Percentiles rank a stretch among this genome's conserved stretches.
These are phyloP conservation scores for Euura saliciscinereae DNA, from an alignment of 1,140 invertebrate species.

Conservation along the genomic window DNA sequence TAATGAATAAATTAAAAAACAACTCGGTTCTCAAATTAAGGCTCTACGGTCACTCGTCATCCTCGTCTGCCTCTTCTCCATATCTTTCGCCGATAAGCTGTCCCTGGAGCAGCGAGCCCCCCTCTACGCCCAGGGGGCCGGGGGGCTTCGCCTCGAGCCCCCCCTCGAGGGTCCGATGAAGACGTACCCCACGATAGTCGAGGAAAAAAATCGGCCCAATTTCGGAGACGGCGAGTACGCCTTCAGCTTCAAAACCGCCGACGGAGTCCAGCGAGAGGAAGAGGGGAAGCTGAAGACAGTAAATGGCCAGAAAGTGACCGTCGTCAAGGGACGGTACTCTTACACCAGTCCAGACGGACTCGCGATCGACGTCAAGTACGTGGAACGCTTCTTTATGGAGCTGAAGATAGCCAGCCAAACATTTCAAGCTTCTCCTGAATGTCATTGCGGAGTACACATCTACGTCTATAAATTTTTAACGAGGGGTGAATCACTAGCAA, in stretches of 20 bases:
- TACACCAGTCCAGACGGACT: conserved; percentile 56
- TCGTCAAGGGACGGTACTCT: conserved; percentile 47
- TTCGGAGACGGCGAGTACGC: conserved; percentile 26
- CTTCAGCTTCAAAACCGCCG: background rate
- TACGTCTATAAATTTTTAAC: too few relatives aligned
- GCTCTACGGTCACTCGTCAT: background rate
- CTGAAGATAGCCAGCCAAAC: too few relatives aligned
- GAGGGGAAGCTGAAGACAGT: conserved; percentile 46
- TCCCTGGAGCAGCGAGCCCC: conserved; percentile 50
- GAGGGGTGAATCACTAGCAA: too few relatives aligned
- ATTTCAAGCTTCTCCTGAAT: too few relatives aligned
- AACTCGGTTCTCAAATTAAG: background rate
- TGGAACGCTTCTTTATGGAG: background rate
- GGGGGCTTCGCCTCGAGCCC: conserved; percentile 40
- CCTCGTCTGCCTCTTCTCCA: background rate
- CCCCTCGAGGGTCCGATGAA: conserved; percentile 28
- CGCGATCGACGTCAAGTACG: conserved; percentile 53
- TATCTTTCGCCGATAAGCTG: conserved; percentile 38
- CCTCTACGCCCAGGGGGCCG: conserved; percentile 42
- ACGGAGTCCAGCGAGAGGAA: conserved; percentile 43
- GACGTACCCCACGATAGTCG: background rate
- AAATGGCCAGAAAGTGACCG: conserved; percentile 44
- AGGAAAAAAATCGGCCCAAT: background rate
- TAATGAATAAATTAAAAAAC: background rate
- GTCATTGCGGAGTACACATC: too few relatives aligned